phyloP scores from a whole-genome alignment of 2,888 invertebrate genomes.

The Synanthedon andrenaeformis region DNA sequence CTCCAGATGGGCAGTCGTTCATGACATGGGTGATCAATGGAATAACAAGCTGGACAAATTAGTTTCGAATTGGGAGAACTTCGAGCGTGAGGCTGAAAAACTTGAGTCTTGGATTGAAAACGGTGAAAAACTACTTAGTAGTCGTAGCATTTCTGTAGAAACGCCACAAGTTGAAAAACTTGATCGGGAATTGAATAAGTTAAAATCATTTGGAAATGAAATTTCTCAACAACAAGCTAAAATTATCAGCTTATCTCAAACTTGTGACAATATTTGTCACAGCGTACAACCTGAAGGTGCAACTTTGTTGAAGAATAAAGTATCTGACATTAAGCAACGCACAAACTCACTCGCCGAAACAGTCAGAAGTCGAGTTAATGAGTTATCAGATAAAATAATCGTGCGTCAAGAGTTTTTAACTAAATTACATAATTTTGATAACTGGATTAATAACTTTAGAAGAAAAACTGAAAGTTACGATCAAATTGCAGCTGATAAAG shows the following conservation, averaged over 20 bases:
- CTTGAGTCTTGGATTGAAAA: slow-evolving; percentile 82
- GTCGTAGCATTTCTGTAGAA: slow-evolving; percentile 72
- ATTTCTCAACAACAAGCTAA: slow-evolving; percentile 88
- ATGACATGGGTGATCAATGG: slow-evolving; percentile 82
- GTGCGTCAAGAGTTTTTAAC: slow-evolving; percentile 86
- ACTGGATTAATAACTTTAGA: slow-evolving; percentile 82
- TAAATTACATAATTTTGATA: slow-evolving; percentile 81
- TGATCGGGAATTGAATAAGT: slow-evolving; percentile 79
- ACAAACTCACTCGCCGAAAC: slow-evolving; percentile 82
- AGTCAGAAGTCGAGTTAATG: slow-evolving; percentile 80
- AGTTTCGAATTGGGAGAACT: slow-evolving; percentile 83
- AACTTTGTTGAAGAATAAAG: slow-evolving; percentile 75
- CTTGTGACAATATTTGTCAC: slow-evolving; percentile 82
- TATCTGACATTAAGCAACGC: slow-evolving; percentile 79
- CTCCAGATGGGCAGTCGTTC: slow-evolving; percentile 87
- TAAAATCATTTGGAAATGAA: slow-evolving; percentile 86
- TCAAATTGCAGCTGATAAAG: slow-evolving; percentile 84
- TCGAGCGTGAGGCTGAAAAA: slow-evolving; percentile 81
- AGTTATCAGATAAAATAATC: slow-evolving; percentile 83
- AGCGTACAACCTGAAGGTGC: slow-evolving; percentile 84
- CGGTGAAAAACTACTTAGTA: slow-evolving; percentile 73
- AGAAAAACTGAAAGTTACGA: slow-evolving; percentile 81
- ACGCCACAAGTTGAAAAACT: slow-evolving; percentile 81
- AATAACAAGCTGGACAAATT: slow-evolving; percentile 83
- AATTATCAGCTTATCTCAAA: slow-evolving; percentile 82